Base-by-base conservation (phyloP, 1,140 invertebrate species). In the Ruditapes philippinarum region DNA sequence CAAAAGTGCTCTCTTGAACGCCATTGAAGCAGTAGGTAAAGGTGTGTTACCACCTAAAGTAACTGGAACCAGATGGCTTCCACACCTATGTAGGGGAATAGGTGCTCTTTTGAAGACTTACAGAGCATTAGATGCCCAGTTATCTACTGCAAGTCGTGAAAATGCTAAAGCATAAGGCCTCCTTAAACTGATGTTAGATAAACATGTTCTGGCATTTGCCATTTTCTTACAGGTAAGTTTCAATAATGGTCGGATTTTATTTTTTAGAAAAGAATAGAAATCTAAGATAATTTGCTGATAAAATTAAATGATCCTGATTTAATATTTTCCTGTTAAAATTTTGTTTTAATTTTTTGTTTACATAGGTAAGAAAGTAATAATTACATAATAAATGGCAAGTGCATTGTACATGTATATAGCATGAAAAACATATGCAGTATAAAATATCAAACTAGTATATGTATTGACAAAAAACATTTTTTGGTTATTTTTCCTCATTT, bases 111-210 rank as follows among this genome's bases (percentile, higher is more conserved):
- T 62, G 60, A 11, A 19, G n/a, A 81, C 49, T 57, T 80, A 42
- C 17, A 49, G 14, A 38, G 84, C 33, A 11, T 65, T 60, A 68
- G 79, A 89, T 57, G 76, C 84, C 68, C 78, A 91, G 65, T 54
- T 84, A 25, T 84, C 82, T 19, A 73, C 62, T 70, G 9, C 25
- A 5, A 49, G 38, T n/a, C 38, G 73, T 33, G 12, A n/a, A 38
- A 70, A 84, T 54, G 31, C 82, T 14, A 84, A 84, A 84, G 82
- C 79, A 33, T 54, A 81, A 51, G 82, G 87, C 25, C 45, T 89
- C 0, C 38, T 65, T 1, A 82, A 74, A 42, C 65, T 76, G 25
- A 89, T 91, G 25, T 14, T 84, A 31, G 65, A 73, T 31, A 84
- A 84, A 36, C 28, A 49, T 36, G 0, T 84, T 36, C 19, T 84